Conservation (phyloP, 2,797 vertebrate genomes). For the Pelochelys cantorii region DNA sequence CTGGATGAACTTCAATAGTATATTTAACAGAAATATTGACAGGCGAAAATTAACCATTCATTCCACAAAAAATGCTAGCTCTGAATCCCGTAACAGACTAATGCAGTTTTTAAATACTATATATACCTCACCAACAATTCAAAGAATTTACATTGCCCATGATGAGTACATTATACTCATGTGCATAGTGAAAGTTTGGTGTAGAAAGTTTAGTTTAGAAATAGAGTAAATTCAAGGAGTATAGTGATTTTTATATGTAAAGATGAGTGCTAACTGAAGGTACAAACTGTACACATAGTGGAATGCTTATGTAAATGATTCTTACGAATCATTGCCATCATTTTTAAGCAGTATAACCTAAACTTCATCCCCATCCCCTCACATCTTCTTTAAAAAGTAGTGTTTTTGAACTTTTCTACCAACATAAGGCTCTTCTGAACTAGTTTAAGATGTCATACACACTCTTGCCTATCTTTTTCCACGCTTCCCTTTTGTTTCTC, state of each 20-base stretch:
- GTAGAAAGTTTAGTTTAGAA: neutral
- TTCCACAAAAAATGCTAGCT: neutral
- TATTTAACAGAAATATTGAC: neutral
- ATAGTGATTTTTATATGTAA: neutral
- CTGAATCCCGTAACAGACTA: neutral
- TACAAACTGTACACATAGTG: neutral
- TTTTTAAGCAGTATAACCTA: neutral
- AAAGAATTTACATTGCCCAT: neutral
- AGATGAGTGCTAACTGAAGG: neutral
- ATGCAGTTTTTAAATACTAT: neutral
- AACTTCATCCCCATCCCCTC: neutral
- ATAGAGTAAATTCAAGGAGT: neutral
- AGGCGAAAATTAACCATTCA: neutral
- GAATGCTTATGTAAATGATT: neutral
- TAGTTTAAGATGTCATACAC: neutral
- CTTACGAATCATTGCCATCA: neutral
- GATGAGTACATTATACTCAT: neutral
- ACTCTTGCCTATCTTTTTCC: neutral
- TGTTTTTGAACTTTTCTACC: neutral
- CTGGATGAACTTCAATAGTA: too few relatives aligned
- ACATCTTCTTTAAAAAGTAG: neutral
- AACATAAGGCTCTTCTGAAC: neutral
- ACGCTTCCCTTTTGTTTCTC: neutral
- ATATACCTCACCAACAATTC: neutral
- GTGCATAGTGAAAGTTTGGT: neutral